Base-by-base conservation (phyloP, 2,888 invertebrate species). In the Alloscopus bannaensis region DNA sequence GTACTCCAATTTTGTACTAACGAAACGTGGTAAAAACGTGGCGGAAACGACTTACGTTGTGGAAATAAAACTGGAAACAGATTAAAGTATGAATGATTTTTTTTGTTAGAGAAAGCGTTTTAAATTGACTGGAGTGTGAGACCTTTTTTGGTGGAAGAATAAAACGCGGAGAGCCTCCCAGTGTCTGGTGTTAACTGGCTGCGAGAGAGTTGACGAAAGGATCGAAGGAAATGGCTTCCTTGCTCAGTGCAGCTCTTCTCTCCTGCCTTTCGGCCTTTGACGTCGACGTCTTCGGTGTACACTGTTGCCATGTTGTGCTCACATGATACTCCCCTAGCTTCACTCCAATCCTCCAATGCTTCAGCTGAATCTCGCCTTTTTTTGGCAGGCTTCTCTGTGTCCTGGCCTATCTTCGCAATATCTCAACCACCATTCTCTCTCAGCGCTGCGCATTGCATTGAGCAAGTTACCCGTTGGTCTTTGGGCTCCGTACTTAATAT, bases 221-320 rank as follows among this genome's bases (percentile, higher is more conserved):
- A 83, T 75, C 81, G 83, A 83, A 60, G 52, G 78, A 76, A 76
- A 82, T 79, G 82, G 80, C 80, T 82, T 69, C 73, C 71, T 73
- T 71, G 69, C 80, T 80, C 76, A 76, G 69, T 73, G 69, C 70
- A 66, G 73, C 72, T 65, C 47, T 75, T 52, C 31, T 45, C 52
- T 42, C 50, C 71, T 65, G 65, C 60, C 71, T 64, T 57, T 71
- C 64, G 65, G 64, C 71, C 47, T 57, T 65, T 64, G 65, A 57
- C 65, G 65, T 66, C 66, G 65, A 66, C 65, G 45, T 20, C 31
- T 45, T 59, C 42, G 24, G 59, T 22, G 64, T 73, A 55, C 72
- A 28, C n/a, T 26, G 72, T 73, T 73, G 72, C 66, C 73, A 73
- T 57, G 73, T 73, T 31, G 73, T 65, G 65, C 73, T 47, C 73